phyloP scores from a whole-genome alignment of 1,140 invertebrate genomes.

The Bombus vancouverensis region DNA sequence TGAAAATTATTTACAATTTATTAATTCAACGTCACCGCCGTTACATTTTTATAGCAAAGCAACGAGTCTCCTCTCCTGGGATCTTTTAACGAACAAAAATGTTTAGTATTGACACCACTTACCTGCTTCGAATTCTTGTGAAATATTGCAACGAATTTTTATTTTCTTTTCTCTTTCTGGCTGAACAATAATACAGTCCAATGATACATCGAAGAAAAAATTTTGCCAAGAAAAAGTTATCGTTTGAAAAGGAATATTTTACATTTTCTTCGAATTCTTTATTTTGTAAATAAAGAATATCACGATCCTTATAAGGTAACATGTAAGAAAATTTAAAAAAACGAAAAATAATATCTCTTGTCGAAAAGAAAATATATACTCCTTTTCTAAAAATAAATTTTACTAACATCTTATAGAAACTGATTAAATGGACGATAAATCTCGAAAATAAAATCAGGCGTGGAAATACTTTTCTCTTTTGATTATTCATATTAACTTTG shows the following conservation, averaged over 20 bases:
- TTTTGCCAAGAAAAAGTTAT: not conserved
- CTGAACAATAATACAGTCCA: not conserved
- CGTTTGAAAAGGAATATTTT: slow-evolving; percentile 22
- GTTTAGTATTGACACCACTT: slow-evolving; percentile 64
- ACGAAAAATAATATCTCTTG: not conserved
- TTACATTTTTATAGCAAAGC: slow-evolving; percentile 52
- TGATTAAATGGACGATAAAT: not conserved
- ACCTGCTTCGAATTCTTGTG: slow-evolving; percentile 58
- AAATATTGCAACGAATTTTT: not conserved
- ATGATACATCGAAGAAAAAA: not conserved
- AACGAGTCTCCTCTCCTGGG: slow-evolving; percentile 46
- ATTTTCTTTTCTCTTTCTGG: not conserved
- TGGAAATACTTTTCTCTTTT: not conserved
- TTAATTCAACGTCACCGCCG: slow-evolving; percentile 38
- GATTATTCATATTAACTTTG: not conserved
- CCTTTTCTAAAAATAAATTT: not conserved
- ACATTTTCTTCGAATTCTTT: not conserved
- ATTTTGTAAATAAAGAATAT: not conserved
- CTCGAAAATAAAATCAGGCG: not conserved
- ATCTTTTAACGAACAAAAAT: slow-evolving; percentile 29
- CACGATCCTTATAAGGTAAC: too few species aligned
- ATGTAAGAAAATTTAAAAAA: not conserved
- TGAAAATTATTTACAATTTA: slow-evolving; percentile 63
- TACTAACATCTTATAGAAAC: not conserved
- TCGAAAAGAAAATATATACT: slow-evolving; percentile 6